phyloP scores from a whole-genome alignment of 2,113 vertebrate genomes.

The Halichoerus grypus region DNA sequence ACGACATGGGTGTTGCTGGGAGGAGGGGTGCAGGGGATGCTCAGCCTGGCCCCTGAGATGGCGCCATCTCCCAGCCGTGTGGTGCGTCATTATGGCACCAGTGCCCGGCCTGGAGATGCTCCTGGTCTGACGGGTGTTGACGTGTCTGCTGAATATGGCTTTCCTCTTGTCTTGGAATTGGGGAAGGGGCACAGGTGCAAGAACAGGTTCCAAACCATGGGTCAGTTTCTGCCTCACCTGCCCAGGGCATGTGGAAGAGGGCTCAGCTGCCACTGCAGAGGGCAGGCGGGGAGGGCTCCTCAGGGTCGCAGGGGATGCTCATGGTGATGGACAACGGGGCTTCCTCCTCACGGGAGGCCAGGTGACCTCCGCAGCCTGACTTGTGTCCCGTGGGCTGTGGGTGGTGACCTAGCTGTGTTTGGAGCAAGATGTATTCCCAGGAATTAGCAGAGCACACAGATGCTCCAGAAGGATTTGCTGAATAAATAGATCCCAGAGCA shows the following conservation, averaged over 20 bases:
- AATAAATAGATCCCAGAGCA: neutral
- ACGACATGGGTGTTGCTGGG: fast-evolving
- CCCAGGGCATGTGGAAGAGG: fast-evolving
- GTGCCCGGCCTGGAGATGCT: fast-evolving
- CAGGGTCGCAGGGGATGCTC: neutral
- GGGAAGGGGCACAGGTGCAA: neutral
- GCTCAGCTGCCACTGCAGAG: neutral
- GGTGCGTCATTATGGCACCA: fast-evolving
- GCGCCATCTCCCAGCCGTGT: neutral
- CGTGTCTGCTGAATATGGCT: fast-evolving
- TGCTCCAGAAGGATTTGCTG: neutral
- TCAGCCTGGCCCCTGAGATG: neutral
- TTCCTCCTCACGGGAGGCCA: neutral
- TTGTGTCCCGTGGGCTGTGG: neutral
- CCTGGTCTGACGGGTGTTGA: fast-evolving
- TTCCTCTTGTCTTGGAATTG: too few relatives aligned
- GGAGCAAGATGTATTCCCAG: fast-evolving
- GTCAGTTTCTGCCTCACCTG: fast-evolving
- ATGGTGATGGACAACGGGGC: neutral
- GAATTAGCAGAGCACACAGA: fast-evolving
- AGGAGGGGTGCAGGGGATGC: neutral
- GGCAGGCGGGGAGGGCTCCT: too few relatives aligned
- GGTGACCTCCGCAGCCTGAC: neutral
- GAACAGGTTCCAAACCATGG: fast-evolving
- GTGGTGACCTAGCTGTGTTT: neutral